These are phyloP conservation scores for Dipodomys ordii DNA, from an alignment of 2,113 vertebrate genomes.

Conservation along the genomic window DNA sequence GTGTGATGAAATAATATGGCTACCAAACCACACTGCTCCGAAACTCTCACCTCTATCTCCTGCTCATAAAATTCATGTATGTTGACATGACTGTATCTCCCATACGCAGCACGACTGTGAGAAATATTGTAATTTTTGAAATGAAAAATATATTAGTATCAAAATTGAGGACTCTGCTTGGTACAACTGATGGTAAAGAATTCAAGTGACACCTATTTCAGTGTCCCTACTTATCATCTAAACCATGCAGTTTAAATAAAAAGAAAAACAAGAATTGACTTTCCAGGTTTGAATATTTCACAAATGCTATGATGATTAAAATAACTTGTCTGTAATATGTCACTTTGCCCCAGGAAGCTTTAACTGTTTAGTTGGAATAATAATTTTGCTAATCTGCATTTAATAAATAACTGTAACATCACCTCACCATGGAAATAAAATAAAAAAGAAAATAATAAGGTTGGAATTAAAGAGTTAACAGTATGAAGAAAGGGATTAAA, in stretches of 20 bases:
- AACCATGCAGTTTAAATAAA: slow-evolving; percentile 74
- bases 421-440: slow-evolving; percentile 74
- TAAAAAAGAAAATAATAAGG: slow-evolving; percentile 75
- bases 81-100: slow-evolving; percentile 66
- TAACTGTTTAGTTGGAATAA: slow-evolving; percentile 60
- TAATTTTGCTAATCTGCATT: slow-evolving; percentile 64
- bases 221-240: slow-evolving; percentile 67
- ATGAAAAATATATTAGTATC: slow-evolving; percentile 83
- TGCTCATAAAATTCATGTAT: slow-evolving; percentile 79
- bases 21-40: slow-evolving; percentile 84
- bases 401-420: slow-evolving; percentile 75
- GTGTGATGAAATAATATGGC: slow-evolving; percentile 79
- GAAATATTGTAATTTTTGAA: slow-evolving; percentile 78
- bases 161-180: slow-evolving; percentile 70
- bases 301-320: slow-evolving; percentile 59
- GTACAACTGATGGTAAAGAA: slow-evolving; percentile 77
- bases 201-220: slow-evolving; percentile 54
- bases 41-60: slow-evolving; percentile 81
- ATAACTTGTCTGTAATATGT: slow-evolving; percentile 38
- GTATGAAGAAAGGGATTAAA: slow-evolving; percentile 84
- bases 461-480: slow-evolving; percentile 83
- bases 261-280: neutral
- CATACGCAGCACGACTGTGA: slow-evolving; percentile 75
- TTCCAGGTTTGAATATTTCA: slow-evolving; percentile 56
- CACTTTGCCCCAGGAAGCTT: slow-evolving; percentile 31